Evolutionary conservation across 2,888 invertebrate species (phyloP), one percentile per base, ranked within the genome.

Genomic region (Leucophenga maculata): DNA sequence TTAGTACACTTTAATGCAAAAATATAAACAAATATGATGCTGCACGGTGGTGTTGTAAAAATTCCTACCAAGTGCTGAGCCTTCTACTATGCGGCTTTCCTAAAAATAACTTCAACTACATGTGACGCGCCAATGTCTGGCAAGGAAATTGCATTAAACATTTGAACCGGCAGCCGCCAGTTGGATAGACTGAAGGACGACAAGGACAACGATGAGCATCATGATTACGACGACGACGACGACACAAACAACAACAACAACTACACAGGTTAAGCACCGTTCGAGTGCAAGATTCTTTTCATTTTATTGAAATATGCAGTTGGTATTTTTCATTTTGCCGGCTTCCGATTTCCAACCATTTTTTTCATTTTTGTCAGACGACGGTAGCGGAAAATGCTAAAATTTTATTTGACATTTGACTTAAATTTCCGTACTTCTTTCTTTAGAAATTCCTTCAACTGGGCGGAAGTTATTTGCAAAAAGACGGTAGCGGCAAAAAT

Each of bases 131-230:
- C 67, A 73, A 62, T 54, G 84, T 84, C 82, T 82, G 83, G 81
- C 78, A 71, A 74, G 84, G 78, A 82, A 82, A 82, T 84, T 82
- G 77, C 84, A 82, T 82, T 84, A 82, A 72, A 70, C 69, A 46
- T 57, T 39, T 60, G 16, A 22, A 69, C 11, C 39, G 13, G 57
- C 13, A 59, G 16, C 6, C 26, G 16, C 6, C 26, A 13, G n/a
- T 31, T 50, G n/a, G n/a, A 46, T 52, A 50, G n/a, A 44, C 6
- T 31, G 26, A 26, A 57, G 57, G 8, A 57, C 57, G 11, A 57
- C 31, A 20, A 54, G 22, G 54, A 11, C 44, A 39, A 32, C 60
- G 16, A 39, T 20, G 6, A 39, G 13, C 39, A 39, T 39, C 6
- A 54, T 54, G 54, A 54, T 54, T 26, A 64, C 1, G 50, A 18